phyloP scores from a whole-genome alignment of 2,888 invertebrate species.

The Heliconius aoede region DNA sequence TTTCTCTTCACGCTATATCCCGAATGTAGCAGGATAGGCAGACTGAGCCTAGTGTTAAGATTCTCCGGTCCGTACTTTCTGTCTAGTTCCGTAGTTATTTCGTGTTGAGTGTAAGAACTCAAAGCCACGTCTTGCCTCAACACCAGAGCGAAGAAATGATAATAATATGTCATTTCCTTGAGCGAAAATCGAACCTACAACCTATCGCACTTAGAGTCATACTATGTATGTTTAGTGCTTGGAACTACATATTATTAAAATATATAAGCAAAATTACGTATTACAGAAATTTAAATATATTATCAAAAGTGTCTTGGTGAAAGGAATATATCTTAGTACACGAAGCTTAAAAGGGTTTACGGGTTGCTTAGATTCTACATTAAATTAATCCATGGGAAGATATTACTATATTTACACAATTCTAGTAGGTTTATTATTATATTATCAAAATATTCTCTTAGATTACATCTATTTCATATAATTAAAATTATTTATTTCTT shows the following conservation, averaged over 20 bases:
- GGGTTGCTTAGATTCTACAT: not conserved
- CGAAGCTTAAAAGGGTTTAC: slow-evolving; percentile 2
- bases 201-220: too few relatives aligned
- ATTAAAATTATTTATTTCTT: not conserved
- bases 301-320: not conserved
- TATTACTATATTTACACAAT: slow-evolving; percentile 5
- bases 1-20: too few relatives aligned
- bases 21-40: too few relatives aligned
- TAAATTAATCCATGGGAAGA: not conserved
- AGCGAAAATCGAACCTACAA: too few relatives aligned
- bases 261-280: not conserved
- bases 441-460: not conserved
- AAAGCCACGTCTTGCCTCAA: too few relatives aligned
- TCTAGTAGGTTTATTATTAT: not conserved
- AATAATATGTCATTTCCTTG: too few relatives aligned
- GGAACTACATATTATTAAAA: not conserved
- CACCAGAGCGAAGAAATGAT: too few relatives aligned
- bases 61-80: too few relatives aligned
- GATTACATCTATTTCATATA: not conserved
- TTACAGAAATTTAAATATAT: not conserved
- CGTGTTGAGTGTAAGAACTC: too few relatives aligned
- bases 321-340: slow-evolving; percentile 5
- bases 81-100: too few relatives aligned
- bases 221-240: not conserved
- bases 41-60: too few relatives aligned